phyloP scores from a whole-genome alignment of 2,113 vertebrate genomes.

The Muntiacus muntjak region DNA sequence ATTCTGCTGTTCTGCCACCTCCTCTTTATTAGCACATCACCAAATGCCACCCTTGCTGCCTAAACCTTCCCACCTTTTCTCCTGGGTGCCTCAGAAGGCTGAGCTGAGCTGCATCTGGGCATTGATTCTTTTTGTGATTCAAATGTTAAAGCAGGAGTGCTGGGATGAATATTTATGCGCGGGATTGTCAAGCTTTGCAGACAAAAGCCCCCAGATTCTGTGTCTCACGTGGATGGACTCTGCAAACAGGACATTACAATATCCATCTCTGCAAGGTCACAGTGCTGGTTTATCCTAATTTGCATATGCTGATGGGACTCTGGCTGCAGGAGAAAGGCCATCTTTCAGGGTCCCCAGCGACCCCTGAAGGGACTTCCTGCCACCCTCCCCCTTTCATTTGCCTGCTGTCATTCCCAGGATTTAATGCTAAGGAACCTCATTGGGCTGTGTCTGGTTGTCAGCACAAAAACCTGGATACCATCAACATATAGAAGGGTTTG shows the following conservation, averaged over 20 bases:
- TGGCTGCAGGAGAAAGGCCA: not conserved
- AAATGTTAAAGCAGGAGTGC: constrained; percentile 47
- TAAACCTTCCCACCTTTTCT: not conserved
- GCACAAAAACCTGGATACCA: not conserved
- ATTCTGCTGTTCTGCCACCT: not conserved
- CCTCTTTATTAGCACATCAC: not conserved
- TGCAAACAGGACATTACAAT: not conserved
- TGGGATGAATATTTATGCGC: constrained; percentile 66
- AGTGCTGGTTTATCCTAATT: not conserved
- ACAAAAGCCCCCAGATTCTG: constrained; percentile 42
- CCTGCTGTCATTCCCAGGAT: not conserved
- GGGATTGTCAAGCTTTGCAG: constrained; percentile 34
- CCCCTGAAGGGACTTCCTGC: not conserved
- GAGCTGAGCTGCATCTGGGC: constrained; percentile 44
- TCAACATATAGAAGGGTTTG: not conserved
- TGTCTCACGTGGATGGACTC: not conserved
- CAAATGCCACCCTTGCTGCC: not conserved
- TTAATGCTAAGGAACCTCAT: not conserved
- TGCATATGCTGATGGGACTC: not conserved
- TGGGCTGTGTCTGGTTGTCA: not conserved
- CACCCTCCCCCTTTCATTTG: not conserved
- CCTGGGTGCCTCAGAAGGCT: not conserved
- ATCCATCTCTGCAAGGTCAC: not conserved
- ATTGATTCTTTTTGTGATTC: constrained; percentile 62
- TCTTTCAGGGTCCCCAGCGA: not conserved